These are phyloP conservation scores for Andrena flavipes DNA, from an alignment of 2,888 invertebrate species.

Conservation along the genomic window DNA sequence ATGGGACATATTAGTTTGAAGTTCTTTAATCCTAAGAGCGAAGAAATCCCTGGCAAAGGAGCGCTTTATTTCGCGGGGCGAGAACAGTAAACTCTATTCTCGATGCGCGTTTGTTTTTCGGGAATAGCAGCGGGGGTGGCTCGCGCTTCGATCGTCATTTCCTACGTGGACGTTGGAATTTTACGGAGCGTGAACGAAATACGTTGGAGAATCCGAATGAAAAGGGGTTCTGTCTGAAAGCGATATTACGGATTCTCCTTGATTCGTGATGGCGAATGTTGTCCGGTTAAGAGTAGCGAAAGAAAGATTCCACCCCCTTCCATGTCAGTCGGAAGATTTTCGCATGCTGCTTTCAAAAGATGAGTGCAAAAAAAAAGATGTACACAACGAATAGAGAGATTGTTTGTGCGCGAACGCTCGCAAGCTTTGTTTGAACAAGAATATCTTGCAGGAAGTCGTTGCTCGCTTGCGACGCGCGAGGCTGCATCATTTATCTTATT, in stretches of 20 bases:
- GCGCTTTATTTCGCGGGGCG: conserved; percentile 31
- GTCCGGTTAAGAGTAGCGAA: conserved; percentile 39
- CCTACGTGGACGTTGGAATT: conserved; percentile 66
- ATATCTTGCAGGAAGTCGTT: too few relatives aligned
- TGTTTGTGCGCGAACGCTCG: too few relatives aligned
- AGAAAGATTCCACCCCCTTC: conserved; percentile 57
- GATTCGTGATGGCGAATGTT: conserved; percentile 62
- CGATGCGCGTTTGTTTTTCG: conserved; percentile 37
- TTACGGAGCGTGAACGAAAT: conserved; percentile 72
- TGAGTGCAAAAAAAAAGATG: too few relatives aligned
- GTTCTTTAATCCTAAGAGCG: conserved; percentile 31
- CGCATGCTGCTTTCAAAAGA: not conserved
- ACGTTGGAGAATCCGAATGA: conserved; percentile 56
- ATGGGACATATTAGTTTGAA: not conserved
- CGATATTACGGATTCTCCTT: conserved; percentile 68
- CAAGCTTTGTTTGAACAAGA: too few relatives aligned
- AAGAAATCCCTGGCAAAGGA: conserved; percentile 21
- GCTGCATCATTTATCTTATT: not conserved
- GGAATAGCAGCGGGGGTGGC: conserved; percentile 11
- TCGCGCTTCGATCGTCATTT: conserved; percentile 50
- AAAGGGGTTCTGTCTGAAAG: conserved; percentile 45
- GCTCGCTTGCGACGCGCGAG: not conserved
- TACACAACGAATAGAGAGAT: too few relatives aligned
- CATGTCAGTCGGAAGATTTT: too few relatives aligned
- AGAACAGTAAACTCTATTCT: conserved; percentile 42